These are phyloP conservation scores for Orius insidiosus DNA, from an alignment of 1,140 invertebrate genomes.

Conservation along the genomic window DNA sequence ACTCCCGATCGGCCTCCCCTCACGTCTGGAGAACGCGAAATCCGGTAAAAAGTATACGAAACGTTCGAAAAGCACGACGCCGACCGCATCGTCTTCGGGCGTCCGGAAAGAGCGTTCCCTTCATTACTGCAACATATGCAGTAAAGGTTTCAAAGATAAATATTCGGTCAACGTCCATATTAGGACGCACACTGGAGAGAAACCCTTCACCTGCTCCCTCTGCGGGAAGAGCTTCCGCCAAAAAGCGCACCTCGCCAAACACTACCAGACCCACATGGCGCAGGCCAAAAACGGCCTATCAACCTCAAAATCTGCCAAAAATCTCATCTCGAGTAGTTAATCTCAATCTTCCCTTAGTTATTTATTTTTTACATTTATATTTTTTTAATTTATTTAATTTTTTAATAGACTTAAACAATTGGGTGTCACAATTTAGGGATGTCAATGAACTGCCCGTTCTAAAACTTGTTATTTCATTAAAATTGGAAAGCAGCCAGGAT, in stretches of 20 bases:
- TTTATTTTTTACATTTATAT: slow-evolving; percentile 1
- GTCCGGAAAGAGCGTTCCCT: slow-evolving; percentile 61
- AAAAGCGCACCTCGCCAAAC: slow-evolving; percentile 92
- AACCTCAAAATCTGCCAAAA: slow-evolving; percentile 11
- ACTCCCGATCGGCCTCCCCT: slow-evolving; percentile 9
- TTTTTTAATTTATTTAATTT: slow-evolving; percentile 2
- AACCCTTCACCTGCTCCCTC: slow-evolving; percentile 72
- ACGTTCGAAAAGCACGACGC: slow-evolving; percentile 14
- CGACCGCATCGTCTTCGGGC: slow-evolving; percentile 15
- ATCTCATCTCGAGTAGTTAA: slow-evolving; percentile 14
- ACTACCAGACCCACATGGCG: slow-evolving; percentile 86
- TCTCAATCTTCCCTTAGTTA: slow-evolving; percentile 3
- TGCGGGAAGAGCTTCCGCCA: slow-evolving; percentile 86
- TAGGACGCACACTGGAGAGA: slow-evolving; percentile 77
- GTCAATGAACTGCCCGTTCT: too few species aligned
- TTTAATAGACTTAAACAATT: background rate
- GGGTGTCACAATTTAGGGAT: background rate
- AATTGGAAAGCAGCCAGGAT: too few species aligned
- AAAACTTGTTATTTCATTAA: background rate
- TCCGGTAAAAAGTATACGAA: slow-evolving; percentile 20
- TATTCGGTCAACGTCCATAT: slow-evolving; percentile 87
- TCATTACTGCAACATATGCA: slow-evolving; percentile 80
- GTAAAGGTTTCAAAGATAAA: slow-evolving; percentile 84
- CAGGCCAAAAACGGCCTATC: slow-evolving; percentile 27
- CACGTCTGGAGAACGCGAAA: slow-evolving; percentile 1